Evolutionary conservation across 2,888 invertebrate genomes (phyloP), one percentile per base, ranked within the genome.

Genomic region (Zootermopsis nevadensis): DNA sequence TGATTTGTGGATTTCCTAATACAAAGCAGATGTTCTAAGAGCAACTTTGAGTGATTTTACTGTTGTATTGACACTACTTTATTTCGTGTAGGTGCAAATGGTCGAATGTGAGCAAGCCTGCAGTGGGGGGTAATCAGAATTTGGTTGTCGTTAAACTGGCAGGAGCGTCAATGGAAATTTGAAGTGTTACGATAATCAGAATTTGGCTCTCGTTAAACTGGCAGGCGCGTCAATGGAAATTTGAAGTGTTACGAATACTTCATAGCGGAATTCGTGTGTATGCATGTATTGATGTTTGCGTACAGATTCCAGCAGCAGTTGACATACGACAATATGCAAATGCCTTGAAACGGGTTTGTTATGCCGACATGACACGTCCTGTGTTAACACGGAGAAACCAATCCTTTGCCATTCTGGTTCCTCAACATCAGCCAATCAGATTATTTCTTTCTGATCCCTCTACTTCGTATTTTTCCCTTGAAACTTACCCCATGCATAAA

Each of bases 401-500:
- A 72, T 19, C 7, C 35, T 33, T 24, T 19, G 76, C 27, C 76
- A 48, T 76, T 76, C 76, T 22, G 76, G 74, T 6, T 60, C 12
- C 27, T 60, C 27, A 60, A 27, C 27, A 42, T 48, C 42, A 35
- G 27, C 38, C 76, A 76, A 76, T 76, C 76, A 76, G 27, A 76
- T 76, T 27, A 76, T 48, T 76, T 60, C 27, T 82, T 55, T 55
- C 74, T 55, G 55, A 35, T 82, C 76, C 72, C 69, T 76, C 55
- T 74, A 55, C 81, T 42, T 24, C 81, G 8, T 31, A 67, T 69
- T 12, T 72, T 69, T 82, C 77, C 12, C 66, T 12, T 27, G 33
- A 38, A 38, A 38, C 33, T 53, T 38, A 48, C 79, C 69, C 67
- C 69, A 67, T 82, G 82, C 77, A 82, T 77, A 82, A 82, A 82